A percentile compares a stretch with the other conserved stretches of the same genome.
Conservation (phyloP, 2,888 invertebrate species). For the Drosophila algonquin region DNA sequence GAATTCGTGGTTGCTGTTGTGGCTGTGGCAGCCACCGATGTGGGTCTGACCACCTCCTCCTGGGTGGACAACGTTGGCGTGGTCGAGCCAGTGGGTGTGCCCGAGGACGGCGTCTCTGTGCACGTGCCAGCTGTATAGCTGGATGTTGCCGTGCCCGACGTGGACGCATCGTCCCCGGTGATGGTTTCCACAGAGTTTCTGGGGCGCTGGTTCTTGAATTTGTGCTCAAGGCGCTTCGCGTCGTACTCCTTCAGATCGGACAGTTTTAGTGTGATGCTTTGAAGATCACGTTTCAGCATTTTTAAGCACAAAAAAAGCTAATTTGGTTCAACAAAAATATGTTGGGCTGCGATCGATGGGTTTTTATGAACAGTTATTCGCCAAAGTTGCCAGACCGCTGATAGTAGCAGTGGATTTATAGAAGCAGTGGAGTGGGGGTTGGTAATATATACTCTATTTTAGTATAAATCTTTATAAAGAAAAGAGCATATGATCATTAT, state of each 20-base stretch:
- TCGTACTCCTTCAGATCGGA: conserved; percentile 61
- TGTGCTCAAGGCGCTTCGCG: conserved; percentile 49
- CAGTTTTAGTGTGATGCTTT: conserved; percentile 52
- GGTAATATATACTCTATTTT: no score
- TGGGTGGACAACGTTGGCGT: conserved; percentile 58
- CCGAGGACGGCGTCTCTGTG: conserved; percentile 30
- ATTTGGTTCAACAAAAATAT: neutral
- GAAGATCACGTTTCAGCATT: conserved; percentile 63
- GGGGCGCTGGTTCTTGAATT: conserved; percentile 14
- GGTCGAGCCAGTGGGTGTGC: conserved; percentile 34
- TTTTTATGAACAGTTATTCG: conserved; percentile 21
- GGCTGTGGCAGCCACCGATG: conserved; percentile 33
- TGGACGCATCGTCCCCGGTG: conserved; percentile 28
- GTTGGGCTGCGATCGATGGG: neutral
- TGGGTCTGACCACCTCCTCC: conserved; percentile 26
- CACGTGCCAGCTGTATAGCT: conserved; percentile 13
- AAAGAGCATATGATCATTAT: no score
- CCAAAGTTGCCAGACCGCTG: neutral
- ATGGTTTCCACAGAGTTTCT: conserved; percentile 23
- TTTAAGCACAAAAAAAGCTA: neutral
- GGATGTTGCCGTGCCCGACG: conserved; percentile 30
- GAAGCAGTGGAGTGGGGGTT: neutral
- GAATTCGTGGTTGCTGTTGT: conserved; percentile 41
- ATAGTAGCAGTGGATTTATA: neutral
- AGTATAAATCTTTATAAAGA: no score